Base-by-base conservation (phyloP, 1,140 invertebrate genomes). In the Spodoptera litura region DNA sequence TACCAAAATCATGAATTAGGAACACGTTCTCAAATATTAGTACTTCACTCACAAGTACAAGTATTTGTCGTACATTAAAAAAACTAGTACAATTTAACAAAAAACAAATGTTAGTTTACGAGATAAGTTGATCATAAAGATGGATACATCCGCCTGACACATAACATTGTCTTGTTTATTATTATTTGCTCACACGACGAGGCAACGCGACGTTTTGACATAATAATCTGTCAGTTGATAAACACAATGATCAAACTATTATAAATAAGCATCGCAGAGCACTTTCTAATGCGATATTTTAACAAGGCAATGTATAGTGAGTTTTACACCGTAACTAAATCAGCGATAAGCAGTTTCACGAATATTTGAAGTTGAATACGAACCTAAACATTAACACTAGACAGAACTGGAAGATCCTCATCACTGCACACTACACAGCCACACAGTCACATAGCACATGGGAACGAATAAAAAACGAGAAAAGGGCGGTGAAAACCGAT, bases 321-420 rank as follows among this genome's bases (percentile, higher is more conserved):
- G 25, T 53, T 70, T 72, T n/a, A 27, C 20, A 68, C 13, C 55
- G 11, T 25, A 13, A 58, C 35, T 3, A 73, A 58, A 2, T 44
- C 10, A 70, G 2, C 31, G 71, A 51, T 51, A 27, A 27, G 44
- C 0, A 25, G 13, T 38, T 25, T 11, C 0, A 27, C 2, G 11
- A 59, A 56, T 64, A 75, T 75, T 61, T 68, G 1, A 56, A 56
- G 9, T 4, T 35, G 20, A 61, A 75, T 64, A 66, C 73, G 85
- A 89, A 93, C 91, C 87, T 92, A 81, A 85, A 91, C n/a, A 92
- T 68, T 56, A 89, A 72, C 80, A 92, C 87, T 71, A 90, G 84
- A 87, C 89, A 92, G 79, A 91, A 93, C 82, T 93, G 88, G 78
- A 93, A 80, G 77, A 89, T 91, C 64, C 86, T 86, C 91, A 93